These are phyloP conservation scores for Tenebrio molitor DNA, from an alignment of 1,140 invertebrate genomes.

Conservation along the genomic window DNA sequence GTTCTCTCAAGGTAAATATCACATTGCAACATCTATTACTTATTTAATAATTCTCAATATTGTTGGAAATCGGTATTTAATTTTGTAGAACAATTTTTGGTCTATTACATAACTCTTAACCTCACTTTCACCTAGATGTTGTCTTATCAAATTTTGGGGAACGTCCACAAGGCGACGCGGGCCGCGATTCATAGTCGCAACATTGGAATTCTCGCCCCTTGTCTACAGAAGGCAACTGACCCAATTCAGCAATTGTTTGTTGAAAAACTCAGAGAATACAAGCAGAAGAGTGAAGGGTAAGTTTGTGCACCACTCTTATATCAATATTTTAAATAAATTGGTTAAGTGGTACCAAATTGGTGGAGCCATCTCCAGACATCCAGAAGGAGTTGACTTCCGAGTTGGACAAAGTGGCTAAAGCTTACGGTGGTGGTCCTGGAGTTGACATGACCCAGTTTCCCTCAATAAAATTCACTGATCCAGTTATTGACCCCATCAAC, in stretches of 20 bases:
- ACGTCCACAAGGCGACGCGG: constrained; percentile 54
- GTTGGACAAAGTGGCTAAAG: constrained; percentile 83
- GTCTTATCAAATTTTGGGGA: constrained; percentile 55
- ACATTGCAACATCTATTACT: no score
- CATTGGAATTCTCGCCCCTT: constrained; percentile 77
- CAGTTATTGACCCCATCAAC: constrained; percentile 71
- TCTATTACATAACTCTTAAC: constrained; percentile 52
- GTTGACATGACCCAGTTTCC: constrained; percentile 93
- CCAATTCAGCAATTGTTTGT: constrained; percentile 95
- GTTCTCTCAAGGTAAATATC: neutral
- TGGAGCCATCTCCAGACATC: constrained; percentile 83
- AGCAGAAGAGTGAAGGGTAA: constrained; percentile 79
- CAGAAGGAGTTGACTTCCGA: constrained; percentile 82
- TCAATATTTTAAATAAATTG: neutral
- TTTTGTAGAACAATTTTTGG: constrained; percentile 1
- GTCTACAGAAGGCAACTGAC: constrained; percentile 81
- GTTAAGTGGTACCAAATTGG: constrained; percentile 82
- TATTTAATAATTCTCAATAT: no score
- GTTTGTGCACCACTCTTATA: constrained; percentile 55
- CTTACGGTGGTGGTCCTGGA: constrained; percentile 81
- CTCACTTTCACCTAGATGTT: constrained; percentile 59
- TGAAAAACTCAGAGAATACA: constrained; percentile 94
- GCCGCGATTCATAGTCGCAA: constrained; percentile 72
- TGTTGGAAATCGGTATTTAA: no score
- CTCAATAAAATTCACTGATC: constrained; percentile 82